Percentiles rank a stretch among this genome's conserved stretches.
Evolutionary conservation across 1,140 invertebrate genomes (phyloP).

Genomic region (Pararge aegeria): DNA sequence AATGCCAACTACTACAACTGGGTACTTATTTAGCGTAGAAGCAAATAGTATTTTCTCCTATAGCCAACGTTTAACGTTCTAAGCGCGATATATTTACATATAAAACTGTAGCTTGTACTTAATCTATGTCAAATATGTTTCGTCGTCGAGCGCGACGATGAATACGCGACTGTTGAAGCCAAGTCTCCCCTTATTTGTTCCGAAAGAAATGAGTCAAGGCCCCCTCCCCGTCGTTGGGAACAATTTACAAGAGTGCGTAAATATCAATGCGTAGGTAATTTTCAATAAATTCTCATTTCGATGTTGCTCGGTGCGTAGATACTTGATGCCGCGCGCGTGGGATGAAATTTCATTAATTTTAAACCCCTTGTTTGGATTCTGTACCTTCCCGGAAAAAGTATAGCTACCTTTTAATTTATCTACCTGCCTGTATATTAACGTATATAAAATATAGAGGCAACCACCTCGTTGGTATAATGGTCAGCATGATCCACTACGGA

Average conservation of each 20-base stretch:
- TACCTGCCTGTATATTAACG: background rate
- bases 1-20: too few relatives aligned
- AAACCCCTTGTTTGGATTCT: constrained; percentile 16
- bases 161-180: background rate
- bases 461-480: too few relatives aligned
- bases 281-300: constrained; percentile 29
- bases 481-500: too few relatives aligned
- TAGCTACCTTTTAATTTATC: background rate
- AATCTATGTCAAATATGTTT: background rate
- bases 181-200: background rate
- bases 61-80: too few relatives aligned
- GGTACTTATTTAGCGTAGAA: too few relatives aligned
- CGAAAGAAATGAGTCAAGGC: background rate
- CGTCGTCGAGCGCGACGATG: background rate
- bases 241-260: constrained; percentile 21
- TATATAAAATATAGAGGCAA: too few relatives aligned
- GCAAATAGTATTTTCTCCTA: too few relatives aligned
- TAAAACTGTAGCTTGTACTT: too few relatives aligned
- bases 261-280: constrained; percentile 24
- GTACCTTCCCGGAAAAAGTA: constrained; percentile 1
- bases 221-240: background rate
- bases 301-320: constrained; percentile 11
- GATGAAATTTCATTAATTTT: constrained; percentile 26
- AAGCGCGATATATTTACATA: too few relatives aligned
- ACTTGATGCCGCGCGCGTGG: constrained; percentile 10